A percentile compares a stretch with the other conserved stretches of the same genome.
These are phyloP conservation scores for Napeogenes inachia DNA, from an alignment of 2,888 invertebrate genomes.

Conservation along the genomic window DNA sequence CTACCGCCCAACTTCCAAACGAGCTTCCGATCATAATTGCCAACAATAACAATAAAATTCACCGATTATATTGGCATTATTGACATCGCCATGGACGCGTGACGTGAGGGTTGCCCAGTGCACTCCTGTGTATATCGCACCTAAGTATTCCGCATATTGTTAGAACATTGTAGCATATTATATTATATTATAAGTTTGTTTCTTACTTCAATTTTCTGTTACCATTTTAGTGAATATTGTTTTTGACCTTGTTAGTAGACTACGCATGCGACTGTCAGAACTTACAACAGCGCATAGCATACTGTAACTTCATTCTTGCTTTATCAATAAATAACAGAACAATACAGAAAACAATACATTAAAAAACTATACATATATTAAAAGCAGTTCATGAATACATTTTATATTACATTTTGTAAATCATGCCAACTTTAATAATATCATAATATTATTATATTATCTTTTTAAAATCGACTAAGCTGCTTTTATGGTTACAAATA, in stretches of 20 bases:
- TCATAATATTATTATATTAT: no score
- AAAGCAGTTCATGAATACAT: no score
- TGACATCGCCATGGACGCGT: background rate
- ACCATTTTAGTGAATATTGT: conserved; percentile 4
- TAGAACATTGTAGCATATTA: background rate
- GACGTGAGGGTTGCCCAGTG: conserved; percentile 11
- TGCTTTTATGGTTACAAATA: no score
- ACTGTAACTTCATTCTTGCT: conserved; percentile 19
- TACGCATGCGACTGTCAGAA: conserved; percentile 23
- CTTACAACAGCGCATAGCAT: conserved; percentile 4
- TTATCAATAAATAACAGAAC: no score
- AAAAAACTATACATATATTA: no score
- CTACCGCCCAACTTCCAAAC: conserved; percentile 57
- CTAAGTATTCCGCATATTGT: conserved; percentile 17
- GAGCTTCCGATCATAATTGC: conserved; percentile 67
- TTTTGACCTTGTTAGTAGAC: conserved; percentile 19
- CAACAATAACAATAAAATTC: conserved; percentile 43
- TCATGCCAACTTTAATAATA: no score
- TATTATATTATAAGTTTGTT: background rate
- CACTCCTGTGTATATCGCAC: background rate
- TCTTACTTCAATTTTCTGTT: background rate
- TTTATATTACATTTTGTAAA: no score
- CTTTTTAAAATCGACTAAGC: no score
- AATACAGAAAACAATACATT: no score
- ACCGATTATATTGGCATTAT: background rate